Evolutionary conservation across 2,797 vertebrate genomes (phyloP), one percentile per base, ranked within the genome.

Genomic region (Adrianichthys oophorus): DNA sequence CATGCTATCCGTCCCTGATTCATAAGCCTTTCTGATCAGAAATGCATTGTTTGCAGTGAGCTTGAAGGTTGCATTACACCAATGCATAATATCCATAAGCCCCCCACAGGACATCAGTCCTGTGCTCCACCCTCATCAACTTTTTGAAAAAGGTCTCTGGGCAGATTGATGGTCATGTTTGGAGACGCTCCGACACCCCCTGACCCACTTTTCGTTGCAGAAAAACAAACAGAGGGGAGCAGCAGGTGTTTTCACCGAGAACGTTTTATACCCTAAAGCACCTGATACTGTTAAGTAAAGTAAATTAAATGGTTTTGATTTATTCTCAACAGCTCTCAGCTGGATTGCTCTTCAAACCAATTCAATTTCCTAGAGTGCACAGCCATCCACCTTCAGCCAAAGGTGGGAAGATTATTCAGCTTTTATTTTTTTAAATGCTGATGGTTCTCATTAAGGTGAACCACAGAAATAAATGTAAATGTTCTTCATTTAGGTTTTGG

Each of bases 291-390:
- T 44, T 56, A 21, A 44, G 16, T 56, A 17, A 21, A 44, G 16
- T 56, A 17, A 56, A 56, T 56, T 21, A 21, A 37, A 56, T 46
- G 24, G 23, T 32, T 56, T 37, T 45, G 43, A 29, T 26, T 56
- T 37, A 19, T 17, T 17, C 23, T 37, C 17, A 29, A 17, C 54
- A 56, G 29, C 54, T 56, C 43, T 56, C 53, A 15, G 43, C 15
- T 21, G 26, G 43, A 46, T 37, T 46, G 54, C 43, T 56, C 54
- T 56, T 46, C 24, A 32, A 46, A 43, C 26, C 45, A 43, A 56
- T 56, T 37, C 43, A 56, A 56, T 46, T 14, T 56, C 17, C 32
- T 29, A 45, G 41, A 55, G 53, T 44, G 42, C 17, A 13, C 14
- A 4, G 17, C 24, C n/a, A 6, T 44, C 43, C 32, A 17, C 18